Percentiles rank a stretch among this genome's conserved stretches.
These are phyloP conservation scores for Diadophis punctatus DNA, from an alignment of 2,113 vertebrate species.

Conservation along the genomic window DNA sequence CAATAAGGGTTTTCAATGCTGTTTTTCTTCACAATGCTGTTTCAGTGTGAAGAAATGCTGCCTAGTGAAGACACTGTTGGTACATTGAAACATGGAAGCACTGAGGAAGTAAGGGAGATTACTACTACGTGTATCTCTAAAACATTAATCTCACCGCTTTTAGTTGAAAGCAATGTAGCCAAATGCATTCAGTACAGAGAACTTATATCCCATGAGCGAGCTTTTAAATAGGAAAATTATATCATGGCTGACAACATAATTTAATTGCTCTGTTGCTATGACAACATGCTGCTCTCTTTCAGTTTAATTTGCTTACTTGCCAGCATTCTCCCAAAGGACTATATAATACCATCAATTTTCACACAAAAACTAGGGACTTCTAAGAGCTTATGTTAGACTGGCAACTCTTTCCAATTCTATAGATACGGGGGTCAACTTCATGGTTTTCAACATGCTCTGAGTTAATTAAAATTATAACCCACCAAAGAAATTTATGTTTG, in stretches of 20 bases:
- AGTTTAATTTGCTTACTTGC: constrained; percentile 86
- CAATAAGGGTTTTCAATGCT: not conserved
- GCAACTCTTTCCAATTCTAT: not conserved
- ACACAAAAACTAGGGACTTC: not conserved
- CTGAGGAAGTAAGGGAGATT: not conserved
- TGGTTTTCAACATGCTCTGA: not conserved
- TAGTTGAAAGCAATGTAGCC: constrained; percentile 15
- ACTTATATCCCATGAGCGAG: constrained; percentile 73
- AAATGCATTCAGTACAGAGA: constrained; percentile 63
- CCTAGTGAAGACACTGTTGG: not conserved
- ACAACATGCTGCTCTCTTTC: constrained; percentile 84
- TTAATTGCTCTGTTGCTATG: constrained; percentile 88
- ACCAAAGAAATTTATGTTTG: not conserved
- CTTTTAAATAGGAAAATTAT: constrained; percentile 81
- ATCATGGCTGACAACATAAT: constrained; percentile 89
- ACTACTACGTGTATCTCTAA: not conserved
- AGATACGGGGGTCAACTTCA: not conserved
- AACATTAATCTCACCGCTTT: not conserved
- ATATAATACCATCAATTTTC: constrained; percentile 27
- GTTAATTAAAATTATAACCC: not conserved
- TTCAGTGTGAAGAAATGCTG: not conserved
- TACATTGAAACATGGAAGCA: not conserved
- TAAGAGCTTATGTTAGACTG: not conserved
- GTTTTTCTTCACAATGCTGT: not conserved
- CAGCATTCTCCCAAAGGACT: constrained; percentile 73